These are phyloP conservation scores for Antechinus flavipes DNA, from an alignment of 2,113 vertebrate genomes.

Conservation along the genomic window DNA sequence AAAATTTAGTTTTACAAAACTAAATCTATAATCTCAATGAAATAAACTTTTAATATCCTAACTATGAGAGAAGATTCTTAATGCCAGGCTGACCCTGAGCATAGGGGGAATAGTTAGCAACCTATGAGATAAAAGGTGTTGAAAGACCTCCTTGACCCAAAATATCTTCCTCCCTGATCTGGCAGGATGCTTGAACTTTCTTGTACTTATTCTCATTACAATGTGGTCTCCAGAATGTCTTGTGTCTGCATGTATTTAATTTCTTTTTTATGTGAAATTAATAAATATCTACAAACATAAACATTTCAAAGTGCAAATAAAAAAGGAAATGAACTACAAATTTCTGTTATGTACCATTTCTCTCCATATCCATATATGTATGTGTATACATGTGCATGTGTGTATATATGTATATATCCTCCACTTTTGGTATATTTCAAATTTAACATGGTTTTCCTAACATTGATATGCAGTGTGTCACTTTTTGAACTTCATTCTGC, in stretches of 20 bases:
- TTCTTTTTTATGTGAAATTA: background rate
- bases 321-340: background rate
- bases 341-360: background rate
- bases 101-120: background rate
- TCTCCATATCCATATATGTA: too few relatives aligned
- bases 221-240: conserved; percentile 43
- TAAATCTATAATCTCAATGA: conserved; percentile 83
- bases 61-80: conserved; percentile 77
- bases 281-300: background rate
- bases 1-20: conserved; percentile 43
- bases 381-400: background rate
- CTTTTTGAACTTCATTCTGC: background rate
- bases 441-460: background rate
- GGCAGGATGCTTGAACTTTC: conserved; percentile 22
- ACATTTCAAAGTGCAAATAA: background rate
- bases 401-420: too few relatives aligned
- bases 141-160: background rate
- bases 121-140: background rate
- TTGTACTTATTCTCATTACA: conserved; percentile 14
- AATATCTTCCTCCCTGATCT: background rate
- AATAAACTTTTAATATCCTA: conserved; percentile 81
- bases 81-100: conserved; percentile 53
- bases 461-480: background rate
- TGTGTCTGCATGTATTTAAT: background rate
- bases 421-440: background rate